phyloP scores from a whole-genome alignment of 2,888 invertebrate genomes.

The Platynereis dumerilii region DNA sequence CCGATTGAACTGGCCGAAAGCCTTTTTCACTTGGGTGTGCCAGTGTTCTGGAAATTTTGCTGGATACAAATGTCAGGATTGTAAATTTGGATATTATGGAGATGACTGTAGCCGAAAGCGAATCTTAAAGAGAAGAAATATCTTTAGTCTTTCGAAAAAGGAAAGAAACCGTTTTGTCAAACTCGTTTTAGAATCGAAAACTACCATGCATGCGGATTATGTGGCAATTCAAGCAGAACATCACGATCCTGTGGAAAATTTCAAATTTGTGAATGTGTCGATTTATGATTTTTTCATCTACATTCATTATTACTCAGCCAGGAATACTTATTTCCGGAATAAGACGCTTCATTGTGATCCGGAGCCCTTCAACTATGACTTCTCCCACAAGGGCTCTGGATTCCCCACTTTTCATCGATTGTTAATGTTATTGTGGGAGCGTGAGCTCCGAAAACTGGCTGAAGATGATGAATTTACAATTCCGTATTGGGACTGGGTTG shows the following conservation, averaged over 20 bases:
- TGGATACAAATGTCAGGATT: conserved; percentile 26
- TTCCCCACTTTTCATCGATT: conserved; percentile 31
- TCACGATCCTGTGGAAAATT: conserved; percentile 13
- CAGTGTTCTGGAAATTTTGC: conserved; percentile 16
- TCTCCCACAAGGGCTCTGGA: conserved; percentile 25
- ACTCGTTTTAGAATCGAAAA: conserved; percentile 12
- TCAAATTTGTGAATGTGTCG: conserved; percentile 8
- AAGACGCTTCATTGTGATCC: background rate
- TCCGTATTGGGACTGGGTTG: conserved; percentile 23
- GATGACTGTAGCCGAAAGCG: conserved; percentile 11
- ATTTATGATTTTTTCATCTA: conserved; percentile 19
- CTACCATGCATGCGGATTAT: conserved; percentile 9
- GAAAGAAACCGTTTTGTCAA: conserved; percentile 18
- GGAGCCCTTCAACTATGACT: conserved; percentile 13
- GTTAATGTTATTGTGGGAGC: conserved; percentile 23
- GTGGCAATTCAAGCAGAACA: conserved; percentile 8
- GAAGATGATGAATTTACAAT: conserved; percentile 17
- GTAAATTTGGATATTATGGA: conserved; percentile 24
- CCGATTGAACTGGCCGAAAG: conserved; percentile 28
- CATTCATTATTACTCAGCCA: conserved; percentile 23
- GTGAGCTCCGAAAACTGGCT: conserved; percentile 19
- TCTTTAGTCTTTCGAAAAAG: conserved; percentile 9
- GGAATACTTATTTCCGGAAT: conserved; percentile 21
- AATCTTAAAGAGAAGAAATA: conserved; percentile 15
- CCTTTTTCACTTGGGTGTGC: conserved; percentile 27